These are phyloP conservation scores for Ceratina australensis DNA, from an alignment of 1,140 invertebrate genomes.

Conservation along the genomic window DNA sequence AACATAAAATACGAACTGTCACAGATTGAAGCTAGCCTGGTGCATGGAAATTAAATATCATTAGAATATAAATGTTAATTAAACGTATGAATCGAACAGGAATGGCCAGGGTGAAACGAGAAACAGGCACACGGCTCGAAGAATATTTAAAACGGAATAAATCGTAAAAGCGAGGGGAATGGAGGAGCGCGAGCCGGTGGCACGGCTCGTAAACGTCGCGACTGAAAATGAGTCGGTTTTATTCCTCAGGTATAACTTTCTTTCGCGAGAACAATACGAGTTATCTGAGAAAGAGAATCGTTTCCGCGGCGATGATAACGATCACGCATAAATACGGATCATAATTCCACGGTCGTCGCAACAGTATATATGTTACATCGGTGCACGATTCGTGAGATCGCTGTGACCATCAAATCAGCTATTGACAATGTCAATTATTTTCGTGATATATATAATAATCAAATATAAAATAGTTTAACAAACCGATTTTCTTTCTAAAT, in stretches of 20 bases:
- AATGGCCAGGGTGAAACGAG: conserved; percentile 24
- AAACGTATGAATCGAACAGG: conserved; percentile 5
- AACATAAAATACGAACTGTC: too few relatives aligned
- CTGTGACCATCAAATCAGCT: not conserved
- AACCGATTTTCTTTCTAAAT: not conserved
- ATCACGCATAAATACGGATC: conserved; percentile 46
- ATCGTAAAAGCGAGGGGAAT: conserved; percentile 35
- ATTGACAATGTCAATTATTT: conserved; percentile 28
- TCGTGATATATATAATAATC: conserved; percentile 23
- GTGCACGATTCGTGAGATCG: conserved; percentile 2
- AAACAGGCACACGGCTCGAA: conserved; percentile 29
- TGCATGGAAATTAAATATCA: conserved; percentile 1
- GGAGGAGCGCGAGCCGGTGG: conserved; percentile 14
- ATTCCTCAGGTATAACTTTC: conserved; percentile 39
- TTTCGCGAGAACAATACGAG: conserved; percentile 39
- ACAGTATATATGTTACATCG: conserved; percentile 4
- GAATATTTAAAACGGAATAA: conserved; percentile 40
- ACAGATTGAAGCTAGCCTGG: too few relatives aligned
- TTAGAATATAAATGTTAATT: conserved; percentile 20
- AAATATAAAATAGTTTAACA: not conserved
- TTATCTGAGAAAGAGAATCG: conserved; percentile 42
- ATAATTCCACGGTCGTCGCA: conserved; percentile 27
- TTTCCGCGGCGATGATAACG: conserved; percentile 35
- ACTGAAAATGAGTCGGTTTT: conserved; percentile 39
- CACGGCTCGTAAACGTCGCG: conserved; percentile 39